Evolutionary conservation across 2,797 vertebrate species (phyloP).

Genomic region (Schizopygopsis pylzovi): DNA sequence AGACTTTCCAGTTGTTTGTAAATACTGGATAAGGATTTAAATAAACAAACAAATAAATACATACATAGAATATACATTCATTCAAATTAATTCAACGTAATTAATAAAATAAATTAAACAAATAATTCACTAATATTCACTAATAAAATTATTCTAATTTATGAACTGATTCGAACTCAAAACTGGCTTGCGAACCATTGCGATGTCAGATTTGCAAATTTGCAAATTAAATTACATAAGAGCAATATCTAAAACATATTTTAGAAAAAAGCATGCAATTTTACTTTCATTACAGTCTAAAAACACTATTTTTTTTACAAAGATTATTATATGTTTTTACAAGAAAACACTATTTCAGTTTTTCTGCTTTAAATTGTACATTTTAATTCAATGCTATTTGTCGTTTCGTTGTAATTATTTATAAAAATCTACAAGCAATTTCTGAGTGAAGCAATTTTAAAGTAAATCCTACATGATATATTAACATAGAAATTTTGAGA

Average conservation of each 20-base stretch:
- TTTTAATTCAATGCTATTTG: background rate
- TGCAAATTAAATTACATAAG: too few relatives aligned
- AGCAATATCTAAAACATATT: background rate
- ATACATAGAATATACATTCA: too few relatives aligned
- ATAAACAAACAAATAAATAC: too few relatives aligned
- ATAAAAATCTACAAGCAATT: background rate
- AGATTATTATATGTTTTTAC: too few relatives aligned
- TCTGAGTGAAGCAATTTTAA: too few relatives aligned
- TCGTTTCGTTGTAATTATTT: background rate
- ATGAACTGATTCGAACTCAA: background rate
- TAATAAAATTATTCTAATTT: background rate
- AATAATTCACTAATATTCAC: background rate
- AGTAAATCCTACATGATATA: too few relatives aligned
- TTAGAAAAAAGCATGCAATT: background rate
- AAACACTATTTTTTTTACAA: background rate
- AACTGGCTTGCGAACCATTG: background rate
- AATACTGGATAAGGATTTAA: too few relatives aligned
- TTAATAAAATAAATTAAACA: background rate
- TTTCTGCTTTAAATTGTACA: background rate
- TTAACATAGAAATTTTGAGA: too few relatives aligned
- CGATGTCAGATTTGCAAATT: background rate
- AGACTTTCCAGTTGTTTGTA: background rate
- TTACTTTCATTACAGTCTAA: background rate
- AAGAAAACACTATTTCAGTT: background rate
- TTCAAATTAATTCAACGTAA: too few relatives aligned